These are phyloP conservation scores for Montipora sp. DNA, from an alignment of 64 coral and sea anemone species.

Conservation along the genomic window DNA sequence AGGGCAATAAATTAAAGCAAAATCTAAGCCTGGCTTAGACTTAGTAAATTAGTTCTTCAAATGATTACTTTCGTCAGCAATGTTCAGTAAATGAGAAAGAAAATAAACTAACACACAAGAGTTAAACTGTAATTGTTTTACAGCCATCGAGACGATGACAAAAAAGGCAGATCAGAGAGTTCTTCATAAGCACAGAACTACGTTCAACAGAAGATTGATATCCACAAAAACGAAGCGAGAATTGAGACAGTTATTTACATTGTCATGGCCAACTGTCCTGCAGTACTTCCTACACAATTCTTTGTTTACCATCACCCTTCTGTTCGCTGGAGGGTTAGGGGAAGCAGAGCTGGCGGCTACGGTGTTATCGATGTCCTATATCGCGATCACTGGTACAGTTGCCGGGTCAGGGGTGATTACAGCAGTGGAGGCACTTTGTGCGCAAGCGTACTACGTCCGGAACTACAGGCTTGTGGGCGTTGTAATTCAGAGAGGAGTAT, in stretches of 20 bases:
- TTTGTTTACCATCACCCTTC: neutral
- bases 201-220: neutral
- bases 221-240: neutral
- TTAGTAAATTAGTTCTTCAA: too few species aligned
- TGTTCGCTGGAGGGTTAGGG: conserved; percentile 12
- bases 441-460: neutral
- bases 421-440: conserved; percentile 10
- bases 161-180: neutral
- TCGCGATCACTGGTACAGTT: conserved; percentile 7
- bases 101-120: neutral
- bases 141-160: neutral
- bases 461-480: conserved; percentile 12
- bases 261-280: conserved; percentile 15
- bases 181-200: neutral
- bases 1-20: too few species aligned
- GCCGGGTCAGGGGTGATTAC: neutral
- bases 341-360: neutral
- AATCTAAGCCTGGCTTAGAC: too few species aligned
- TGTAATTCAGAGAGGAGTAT: conserved; percentile 8
- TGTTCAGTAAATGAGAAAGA: neutral
- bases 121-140: neutral
- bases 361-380: conserved; percentile 11
- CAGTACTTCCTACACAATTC: neutral
- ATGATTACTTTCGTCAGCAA: neutral
- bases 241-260: neutral